A percentile compares a stretch with the other conserved stretches of the same genome.
phyloP scores from a whole-genome alignment of 2,113 vertebrate species.

The Gavia stellata region DNA sequence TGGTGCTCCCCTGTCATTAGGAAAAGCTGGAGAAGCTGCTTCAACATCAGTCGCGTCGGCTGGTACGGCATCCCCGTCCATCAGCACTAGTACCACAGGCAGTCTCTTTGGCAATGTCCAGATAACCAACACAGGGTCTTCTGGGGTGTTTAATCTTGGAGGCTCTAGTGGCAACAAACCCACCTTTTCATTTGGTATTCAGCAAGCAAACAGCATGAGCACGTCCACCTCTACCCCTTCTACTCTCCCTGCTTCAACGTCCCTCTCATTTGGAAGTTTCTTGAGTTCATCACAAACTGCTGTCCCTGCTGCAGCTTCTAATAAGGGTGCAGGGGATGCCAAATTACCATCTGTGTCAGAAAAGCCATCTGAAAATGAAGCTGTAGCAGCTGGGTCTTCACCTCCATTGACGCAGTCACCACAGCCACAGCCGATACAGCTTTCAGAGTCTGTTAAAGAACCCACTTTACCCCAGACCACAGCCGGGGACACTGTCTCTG shows the following conservation, averaged over 20 bases:
- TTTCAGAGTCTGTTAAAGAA: conserved; percentile 12
- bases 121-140: not conserved
- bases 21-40: conserved; percentile 68
- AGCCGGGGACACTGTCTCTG: not conserved
- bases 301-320: not conserved
- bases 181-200: conserved; percentile 68
- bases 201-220: not conserved
- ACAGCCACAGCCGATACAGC: not conserved
- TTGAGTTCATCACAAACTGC: conserved; percentile 36
- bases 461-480: not conserved
- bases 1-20: not conserved
- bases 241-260: conserved; percentile 37
- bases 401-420: not conserved
- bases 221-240: conserved; percentile 26
- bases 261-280: conserved; percentile 55
- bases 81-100: not conserved
- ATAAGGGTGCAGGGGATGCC: conserved; percentile 50
- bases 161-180: conserved; percentile 48
- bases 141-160: conserved; percentile 72
- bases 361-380: conserved; percentile 27
- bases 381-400: not conserved
- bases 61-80: not conserved
- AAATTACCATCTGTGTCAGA: not conserved
- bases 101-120: conserved; percentile 54
- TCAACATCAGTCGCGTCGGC: not conserved